phyloP scores from a whole-genome alignment of 1,140 invertebrate species.

The Drosophila lini region DNA sequence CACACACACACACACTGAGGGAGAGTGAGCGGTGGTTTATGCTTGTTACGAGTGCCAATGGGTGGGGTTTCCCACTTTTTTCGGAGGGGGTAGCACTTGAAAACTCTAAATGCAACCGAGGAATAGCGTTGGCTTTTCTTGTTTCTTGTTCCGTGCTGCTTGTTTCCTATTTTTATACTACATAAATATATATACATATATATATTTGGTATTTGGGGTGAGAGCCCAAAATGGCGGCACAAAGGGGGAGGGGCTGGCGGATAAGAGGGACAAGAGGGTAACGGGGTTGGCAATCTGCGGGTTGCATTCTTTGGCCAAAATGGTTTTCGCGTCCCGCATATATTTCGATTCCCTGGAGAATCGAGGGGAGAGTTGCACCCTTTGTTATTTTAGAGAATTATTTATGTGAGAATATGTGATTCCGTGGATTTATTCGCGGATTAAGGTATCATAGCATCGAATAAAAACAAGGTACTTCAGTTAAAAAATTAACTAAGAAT shows the following conservation, averaged over 20 bases:
- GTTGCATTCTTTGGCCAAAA: conserved; percentile 75
- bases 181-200: background rate
- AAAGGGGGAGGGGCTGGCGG: conserved; percentile 16
- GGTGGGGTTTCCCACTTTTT: conserved; percentile 28
- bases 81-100: conserved; percentile 9
- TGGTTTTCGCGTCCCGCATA: conserved; percentile 57
- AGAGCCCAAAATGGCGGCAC: conserved; percentile 30
- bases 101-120: conserved; percentile 44
- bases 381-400: background rate
- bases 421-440: background rate
- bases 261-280: conserved; percentile 1
- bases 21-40: conserved; percentile 65
- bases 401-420: conserved; percentile 9
- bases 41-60: conserved; percentile 58
- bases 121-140: conserved; percentile 33
- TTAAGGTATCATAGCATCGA: background rate
- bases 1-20: conserved; percentile 3
- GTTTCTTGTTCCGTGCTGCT: conserved; percentile 27
- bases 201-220: background rate
- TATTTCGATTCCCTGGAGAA: conserved; percentile 19
- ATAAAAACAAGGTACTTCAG: background rate
- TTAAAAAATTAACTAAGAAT: too few relatives aligned
- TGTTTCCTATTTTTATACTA: conserved; percentile 8
- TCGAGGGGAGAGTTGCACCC: conserved; percentile 2
- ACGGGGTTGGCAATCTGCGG: conserved; percentile 58